These are phyloP conservation scores for Mystacides longicornis DNA, from an alignment of 2,888 invertebrate species.

Conservation along the genomic window DNA sequence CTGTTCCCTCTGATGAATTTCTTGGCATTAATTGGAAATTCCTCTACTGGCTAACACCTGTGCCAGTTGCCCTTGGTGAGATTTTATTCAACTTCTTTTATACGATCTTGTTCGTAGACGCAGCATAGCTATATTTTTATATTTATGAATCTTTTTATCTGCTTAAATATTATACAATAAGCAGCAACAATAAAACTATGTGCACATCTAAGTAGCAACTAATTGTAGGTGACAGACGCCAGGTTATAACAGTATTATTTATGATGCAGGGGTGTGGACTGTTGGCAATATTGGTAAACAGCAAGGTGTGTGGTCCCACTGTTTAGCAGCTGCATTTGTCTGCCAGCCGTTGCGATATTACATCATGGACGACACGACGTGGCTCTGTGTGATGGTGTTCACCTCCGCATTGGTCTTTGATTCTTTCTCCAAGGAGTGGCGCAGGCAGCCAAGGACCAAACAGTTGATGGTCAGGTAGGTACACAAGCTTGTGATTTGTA, in stretches of 20 bases:
- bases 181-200: no score
- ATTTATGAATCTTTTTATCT: no score
- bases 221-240: no score
- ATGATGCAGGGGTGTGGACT: conserved; percentile 70
- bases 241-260: no score
- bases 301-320: conserved; percentile 62
- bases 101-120: no score
- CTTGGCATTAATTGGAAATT: conserved; percentile 63
- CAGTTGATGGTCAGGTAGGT: conserved; percentile 33
- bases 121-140: no score
- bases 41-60: conserved; percentile 64
- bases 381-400: conserved; percentile 60
- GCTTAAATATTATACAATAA: no score
- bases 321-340: conserved; percentile 60
- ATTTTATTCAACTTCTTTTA: no score
- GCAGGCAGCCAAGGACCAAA: conserved; percentile 52
- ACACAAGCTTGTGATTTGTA: no score
- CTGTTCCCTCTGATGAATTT: conserved; percentile 69
- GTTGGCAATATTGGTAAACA: conserved; percentile 88
- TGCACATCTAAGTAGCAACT: no score
- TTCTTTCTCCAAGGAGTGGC: conserved; percentile 71
- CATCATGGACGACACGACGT: conserved; percentile 65
- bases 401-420: conserved; percentile 65
- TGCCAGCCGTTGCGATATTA: conserved; percentile 63
- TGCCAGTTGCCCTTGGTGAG: conserved; percentile 64